Base-by-base conservation (phyloP, 2,888 invertebrate genomes). In the Acleris laterana region DNA sequence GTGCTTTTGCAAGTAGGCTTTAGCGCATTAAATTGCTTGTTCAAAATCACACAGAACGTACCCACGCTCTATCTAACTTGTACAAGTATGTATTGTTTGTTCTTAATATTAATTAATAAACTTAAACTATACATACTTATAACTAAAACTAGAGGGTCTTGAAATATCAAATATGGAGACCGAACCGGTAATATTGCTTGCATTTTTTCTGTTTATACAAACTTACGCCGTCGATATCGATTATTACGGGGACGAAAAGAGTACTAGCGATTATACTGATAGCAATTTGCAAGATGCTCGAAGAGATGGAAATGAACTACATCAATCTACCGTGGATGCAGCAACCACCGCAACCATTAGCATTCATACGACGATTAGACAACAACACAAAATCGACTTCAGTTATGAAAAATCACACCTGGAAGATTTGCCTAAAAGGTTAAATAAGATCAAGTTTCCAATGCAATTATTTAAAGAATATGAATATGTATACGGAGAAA, bases 401-500 rank as follows among this genome's bases (percentile, higher is more conserved):
- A 46, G 16, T n/a, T 16, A 46, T 17, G 46, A 46, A n/a, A 46
- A 46, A n/a, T 46, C 17, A 4, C 38, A 13, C 5, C 22, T 25
- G 42, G 48, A 32, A 49, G 38, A 22, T 16, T 25, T 46, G n/a
- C 5, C 52, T 9, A 46, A 46, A 1, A 13, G 32, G 46, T 28
- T 32, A 9, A 17, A 11, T n/a, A 57, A 13, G 16, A 42, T 38
- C 19, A 16, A 38, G 32, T 20, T 55, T 38, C 55, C 38, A n/a
- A 19, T 55, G 6, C 19, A 16, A 16, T n/a, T 65, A 25, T 65
- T 61, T 65, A 28, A 65, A 22, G 79, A 82, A 50, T 84, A 83
- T 69, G 76, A 80, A 32, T 82, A 82, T 60, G 46, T 69, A 13
- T 82, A 81, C 65, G 77, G 76, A 13, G 75, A 77, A 17, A 51